Percentiles rank a stretch among this genome's conserved stretches.
Evolutionary conservation across 2,113 vertebrate species (phyloP).

Genomic region (Aphelocoma coerulescens): DNA sequence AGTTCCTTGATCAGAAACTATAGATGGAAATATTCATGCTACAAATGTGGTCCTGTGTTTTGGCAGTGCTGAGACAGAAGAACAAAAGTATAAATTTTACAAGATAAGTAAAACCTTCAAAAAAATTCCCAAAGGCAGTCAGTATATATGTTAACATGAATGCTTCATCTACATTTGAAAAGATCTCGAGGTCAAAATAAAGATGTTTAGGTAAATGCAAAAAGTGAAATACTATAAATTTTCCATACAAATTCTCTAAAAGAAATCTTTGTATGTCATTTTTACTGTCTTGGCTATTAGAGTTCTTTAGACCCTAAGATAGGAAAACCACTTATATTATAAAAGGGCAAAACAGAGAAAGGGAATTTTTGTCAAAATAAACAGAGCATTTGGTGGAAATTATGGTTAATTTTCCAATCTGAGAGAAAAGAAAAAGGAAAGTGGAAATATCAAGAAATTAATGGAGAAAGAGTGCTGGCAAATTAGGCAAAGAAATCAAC

Average conservation of each 20-base stretch:
- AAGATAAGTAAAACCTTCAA: neutral
- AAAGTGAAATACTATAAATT: neutral
- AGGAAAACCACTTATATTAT: neutral
- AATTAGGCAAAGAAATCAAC: neutral
- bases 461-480: neutral
- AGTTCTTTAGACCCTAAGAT: neutral
- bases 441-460: neutral
- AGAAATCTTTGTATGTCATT: neutral
- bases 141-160: neutral
- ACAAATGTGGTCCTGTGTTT: neutral
- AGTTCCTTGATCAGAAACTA: neutral
- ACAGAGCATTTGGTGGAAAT: neutral
- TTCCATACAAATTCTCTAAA: neutral
- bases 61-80: neutral
- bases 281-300: neutral
- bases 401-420: neutral
- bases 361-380: slow-evolving; percentile 30
- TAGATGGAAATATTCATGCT: neutral
- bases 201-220: neutral
- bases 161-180: neutral
- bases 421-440: neutral
- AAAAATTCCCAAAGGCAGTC: neutral
- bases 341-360: neutral
- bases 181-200: neutral
- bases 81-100: neutral